Base-by-base conservation (phyloP, 2,113 vertebrate species). In the Notarius lentiginosus region DNA sequence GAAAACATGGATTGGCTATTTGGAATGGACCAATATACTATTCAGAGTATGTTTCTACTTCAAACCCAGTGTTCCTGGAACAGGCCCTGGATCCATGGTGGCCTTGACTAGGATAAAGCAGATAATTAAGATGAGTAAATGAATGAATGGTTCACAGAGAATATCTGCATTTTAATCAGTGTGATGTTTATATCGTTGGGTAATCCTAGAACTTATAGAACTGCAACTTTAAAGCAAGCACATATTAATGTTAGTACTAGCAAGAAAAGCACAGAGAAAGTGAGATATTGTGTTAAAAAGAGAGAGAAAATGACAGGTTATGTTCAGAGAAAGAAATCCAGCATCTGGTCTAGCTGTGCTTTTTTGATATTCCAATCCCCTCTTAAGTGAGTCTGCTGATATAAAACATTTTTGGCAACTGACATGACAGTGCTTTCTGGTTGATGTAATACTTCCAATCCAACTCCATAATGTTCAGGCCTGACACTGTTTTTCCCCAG, bases 351-450 rank as follows among this genome's bases (percentile, higher is more conserved):
- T 60, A 58, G 90, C 90, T 90, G 90, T 73, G 18, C 17, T 17
- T 47, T 86, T 75, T 83, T 63, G 27, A 53, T 85, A 84, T 79
- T 86, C 88, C 90, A 92, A 20, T 14, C 86, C 87, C 86, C 49
- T 83, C 49, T 84, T 92, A 93, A 93, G 87, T 93, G 93, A 91
- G 91, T 93, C 92, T 93, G 88, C 88, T 79, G 41, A 63, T 85
- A 86, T 90, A 86, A 87, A 82, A 27, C 65, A 85, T 86, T 92
- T 91, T 86, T 70, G 75, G 84, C 87, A 61, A 79, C 80, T 90
- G 63, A 91, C 85, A 81, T 81, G 91, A 86, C 82, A 77, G 87
- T 91, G 90, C 87, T 75, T 92, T 90, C 58, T 72, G 75, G 66
- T 61, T 84, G 84, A 80, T 92, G 89, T 91, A 91, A 89, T 91